These are phyloP conservation scores for Gymnobelideus leadbeateri DNA, from an alignment of 2,113 vertebrate genomes.

Conservation along the genomic window DNA sequence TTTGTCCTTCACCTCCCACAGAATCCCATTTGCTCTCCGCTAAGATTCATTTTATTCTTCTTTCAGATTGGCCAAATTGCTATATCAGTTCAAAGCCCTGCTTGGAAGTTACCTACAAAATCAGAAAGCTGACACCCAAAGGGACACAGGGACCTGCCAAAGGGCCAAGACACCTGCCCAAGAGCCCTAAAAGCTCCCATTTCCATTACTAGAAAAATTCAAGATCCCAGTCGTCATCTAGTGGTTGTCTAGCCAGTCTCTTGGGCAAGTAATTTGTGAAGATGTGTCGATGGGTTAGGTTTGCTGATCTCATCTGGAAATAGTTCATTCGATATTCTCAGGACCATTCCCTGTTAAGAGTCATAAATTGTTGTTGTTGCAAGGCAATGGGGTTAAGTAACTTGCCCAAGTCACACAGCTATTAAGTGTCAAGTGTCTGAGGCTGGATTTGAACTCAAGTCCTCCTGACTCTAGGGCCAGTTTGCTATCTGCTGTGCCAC, in stretches of 20 bases:
- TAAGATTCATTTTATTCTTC: not conserved
- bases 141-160: too few relatives aligned
- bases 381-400: too few relatives aligned
- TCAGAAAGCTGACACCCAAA: not conserved
- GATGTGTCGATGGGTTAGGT: not conserved
- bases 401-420: too few relatives aligned
- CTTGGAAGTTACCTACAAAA: not conserved
- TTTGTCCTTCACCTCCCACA: conserved; percentile 49
- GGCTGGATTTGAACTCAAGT: too few relatives aligned
- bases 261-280: not conserved
- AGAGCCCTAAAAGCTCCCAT: too few relatives aligned
- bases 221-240: not conserved
- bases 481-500: too few relatives aligned
- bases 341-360: not conserved
- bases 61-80: not conserved
- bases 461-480: too few relatives aligned
- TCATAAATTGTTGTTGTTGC: not conserved
- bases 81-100: not conserved
- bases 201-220: not conserved
- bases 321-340: too few relatives aligned
- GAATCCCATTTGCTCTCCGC: not conserved
- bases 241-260: not conserved
- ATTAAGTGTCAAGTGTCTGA: too few relatives aligned
- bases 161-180: too few relatives aligned
- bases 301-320: not conserved